phyloP scores from a whole-genome alignment of 2,888 invertebrate genomes.

The Acanthoscelides obtectus region DNA sequence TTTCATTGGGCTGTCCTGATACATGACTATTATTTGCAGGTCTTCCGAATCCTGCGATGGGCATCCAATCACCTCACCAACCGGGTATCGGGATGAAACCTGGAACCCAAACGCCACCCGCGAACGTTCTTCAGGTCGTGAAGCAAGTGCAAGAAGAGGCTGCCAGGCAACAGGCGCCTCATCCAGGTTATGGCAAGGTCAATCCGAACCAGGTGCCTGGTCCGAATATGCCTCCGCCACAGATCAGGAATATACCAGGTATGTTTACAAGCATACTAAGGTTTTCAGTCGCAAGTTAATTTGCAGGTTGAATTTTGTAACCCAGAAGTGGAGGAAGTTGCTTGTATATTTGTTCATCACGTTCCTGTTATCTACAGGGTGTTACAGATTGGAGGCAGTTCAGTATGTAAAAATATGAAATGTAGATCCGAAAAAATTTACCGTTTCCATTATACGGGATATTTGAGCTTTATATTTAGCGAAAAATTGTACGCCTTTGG shows the following conservation, averaged over 20 bases:
- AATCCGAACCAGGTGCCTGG: constrained; percentile 54
- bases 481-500: too few relatives aligned
- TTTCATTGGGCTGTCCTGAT: background rate
- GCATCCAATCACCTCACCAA: constrained; percentile 48
- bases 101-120: constrained; percentile 68
- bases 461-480: too few relatives aligned
- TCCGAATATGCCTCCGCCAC: constrained; percentile 58
- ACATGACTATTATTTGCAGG: constrained; percentile 23
- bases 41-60: constrained; percentile 48
- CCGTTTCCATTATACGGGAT: too few relatives aligned
- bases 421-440: too few relatives aligned
- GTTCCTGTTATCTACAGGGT: too few relatives aligned
- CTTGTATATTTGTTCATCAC: too few relatives aligned
- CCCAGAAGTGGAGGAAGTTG: too few relatives aligned
- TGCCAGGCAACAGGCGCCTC: constrained; percentile 81
- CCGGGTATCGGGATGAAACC: constrained; percentile 50
- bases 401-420: too few relatives aligned
- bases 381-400: too few relatives aligned
- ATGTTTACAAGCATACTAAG: background rate
- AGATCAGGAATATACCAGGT: constrained; percentile 43
- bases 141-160: constrained; percentile 82
- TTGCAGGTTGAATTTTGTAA: too few relatives aligned
- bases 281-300: too few relatives aligned
- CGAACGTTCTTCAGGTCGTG: constrained; percentile 71
- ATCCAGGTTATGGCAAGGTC: constrained; percentile 68